Evolutionary conservation across 2,888 invertebrate species (phyloP), one percentile per base, ranked within the genome.

Genomic region (Ischnus inquisitorius): DNA sequence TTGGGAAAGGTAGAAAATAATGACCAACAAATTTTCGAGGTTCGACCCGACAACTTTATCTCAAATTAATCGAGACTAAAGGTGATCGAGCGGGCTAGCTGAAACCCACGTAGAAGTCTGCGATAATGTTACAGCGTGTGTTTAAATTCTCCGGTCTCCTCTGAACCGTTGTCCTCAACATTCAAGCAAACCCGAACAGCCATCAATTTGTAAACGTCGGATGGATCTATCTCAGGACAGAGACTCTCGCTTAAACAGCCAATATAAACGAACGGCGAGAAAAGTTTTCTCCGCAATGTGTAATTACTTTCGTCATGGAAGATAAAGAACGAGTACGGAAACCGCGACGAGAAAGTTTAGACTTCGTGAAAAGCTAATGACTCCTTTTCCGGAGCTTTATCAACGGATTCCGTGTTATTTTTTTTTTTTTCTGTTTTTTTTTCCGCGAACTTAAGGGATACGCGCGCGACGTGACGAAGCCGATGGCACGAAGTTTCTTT

Each of bases 361-460:
- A 25, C 67, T 79, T 72, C 34, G 54, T 67, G 60, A 76, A 83
- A 79, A 65, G 76, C 71, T 72, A 83, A 76, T 43, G 34, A 68
- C 65, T 57, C 69, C 43, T 48, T 60, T 60, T 54, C 34, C 8
- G 8, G 60, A 22, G 54, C 71, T 71, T 57, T 71, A 22, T 60
- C 57, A 43, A 16, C 25, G 60, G 10, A 19, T 43, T 25, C 25
- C 16, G 3, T 28, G 4, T 14, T n/a, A 1, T 25, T 41, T 72
- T 22, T 41, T 16, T 34, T 54, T 39, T 71, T 19, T 5, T 39
- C 34, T 14, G 12, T 57, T 41, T 54, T 14, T 5, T 39, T 14
- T 5, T 39, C 39, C 39, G 39, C 14, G 39, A 10, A 14, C 41
- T 1, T 22, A 6, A 5, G 34, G 8, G 6, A 34, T 5, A 34